phyloP scores from a whole-genome alignment of 2,888 invertebrate species.

The Drosophila percnosoma region DNA sequence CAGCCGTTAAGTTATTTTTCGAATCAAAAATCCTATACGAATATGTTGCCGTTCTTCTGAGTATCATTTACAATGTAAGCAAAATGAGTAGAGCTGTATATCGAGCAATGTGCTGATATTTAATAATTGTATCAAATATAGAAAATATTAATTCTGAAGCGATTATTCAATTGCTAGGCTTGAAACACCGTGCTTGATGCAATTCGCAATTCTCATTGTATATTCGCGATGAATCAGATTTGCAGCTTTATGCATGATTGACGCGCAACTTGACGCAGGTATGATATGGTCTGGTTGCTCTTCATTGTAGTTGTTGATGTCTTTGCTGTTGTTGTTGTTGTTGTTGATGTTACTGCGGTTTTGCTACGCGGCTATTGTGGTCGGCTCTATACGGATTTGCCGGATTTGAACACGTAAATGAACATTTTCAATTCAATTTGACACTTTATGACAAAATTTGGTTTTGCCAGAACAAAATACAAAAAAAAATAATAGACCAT shows the following conservation, averaged over 20 bases:
- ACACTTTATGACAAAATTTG: slow-evolving; percentile 79
- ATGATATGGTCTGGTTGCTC: slow-evolving; percentile 29
- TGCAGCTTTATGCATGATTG: slow-evolving; percentile 47
- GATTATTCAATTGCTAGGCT: slow-evolving; percentile 14
- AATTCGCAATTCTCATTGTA: not conserved
- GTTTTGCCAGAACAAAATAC: slow-evolving; percentile 43
- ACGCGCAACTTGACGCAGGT: slow-evolving; percentile 41
- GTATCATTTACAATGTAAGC: not conserved
- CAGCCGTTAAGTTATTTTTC: not conserved
- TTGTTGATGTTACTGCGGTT: slow-evolving; percentile 39
- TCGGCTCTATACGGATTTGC: slow-evolving; percentile 52
- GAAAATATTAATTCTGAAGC: slow-evolving; percentile 1
- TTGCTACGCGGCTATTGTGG: slow-evolving; percentile 68
- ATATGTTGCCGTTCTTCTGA: not conserved
- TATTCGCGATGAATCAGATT: slow-evolving; percentile 40
- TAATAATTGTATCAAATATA: not conserved
- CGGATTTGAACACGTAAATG: slow-evolving; percentile 74
- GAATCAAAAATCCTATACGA: not conserved
- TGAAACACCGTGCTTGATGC: slow-evolving; percentile 1
- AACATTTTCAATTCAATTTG: slow-evolving; percentile 79
- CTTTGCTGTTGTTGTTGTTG: slow-evolving; percentile 25
- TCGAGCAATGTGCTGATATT: not conserved
- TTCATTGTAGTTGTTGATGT: slow-evolving; percentile 9
- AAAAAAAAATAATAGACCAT: slow-evolving; percentile 3
- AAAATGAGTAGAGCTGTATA: not conserved